Conservation (phyloP, 30 jellyfish, hydroid and myxozoan species). For the Catostylus mosaicus region DNA sequence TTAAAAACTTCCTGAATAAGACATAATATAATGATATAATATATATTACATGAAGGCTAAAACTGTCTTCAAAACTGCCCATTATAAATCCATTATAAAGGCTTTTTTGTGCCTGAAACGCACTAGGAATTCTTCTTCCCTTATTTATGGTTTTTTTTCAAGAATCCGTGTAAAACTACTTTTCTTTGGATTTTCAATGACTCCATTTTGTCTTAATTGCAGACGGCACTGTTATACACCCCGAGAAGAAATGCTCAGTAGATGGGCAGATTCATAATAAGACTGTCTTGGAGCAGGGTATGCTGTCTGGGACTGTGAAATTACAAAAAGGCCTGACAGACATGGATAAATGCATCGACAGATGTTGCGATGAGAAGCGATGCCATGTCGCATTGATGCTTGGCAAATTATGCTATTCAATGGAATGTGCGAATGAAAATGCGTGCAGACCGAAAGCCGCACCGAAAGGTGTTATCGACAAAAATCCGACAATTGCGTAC, state of each 20-base stretch:
- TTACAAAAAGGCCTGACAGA: conserved; percentile 74
- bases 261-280: conserved; percentile 89
- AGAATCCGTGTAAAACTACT: not conserved
- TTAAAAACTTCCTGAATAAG: no score
- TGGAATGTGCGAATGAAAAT: conserved; percentile 94
- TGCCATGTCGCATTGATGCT: conserved; percentile 98
- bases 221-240: conserved; percentile 89
- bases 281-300: conserved; percentile 91
- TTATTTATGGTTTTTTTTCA: not conserved
- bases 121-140: no score
- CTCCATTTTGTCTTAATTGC: not conserved
- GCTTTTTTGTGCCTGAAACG: no score
- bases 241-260: conserved; percentile 70
- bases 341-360: conserved; percentile 70
- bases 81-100: no score
- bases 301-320: conserved; percentile 90
- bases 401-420: conserved; percentile 85
- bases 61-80: no score
- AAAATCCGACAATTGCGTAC: conserved; percentile 93
- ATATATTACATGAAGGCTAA: no score
- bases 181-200: not conserved
- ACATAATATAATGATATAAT: no score
- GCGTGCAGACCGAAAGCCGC: conserved; percentile 93
- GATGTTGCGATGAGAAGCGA: conserved; percentile 86
- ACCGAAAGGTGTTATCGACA: conserved; percentile 65